phyloP scores from a whole-genome alignment of 1,140 invertebrate genomes.

The Ceratosolen fusciceps region DNA sequence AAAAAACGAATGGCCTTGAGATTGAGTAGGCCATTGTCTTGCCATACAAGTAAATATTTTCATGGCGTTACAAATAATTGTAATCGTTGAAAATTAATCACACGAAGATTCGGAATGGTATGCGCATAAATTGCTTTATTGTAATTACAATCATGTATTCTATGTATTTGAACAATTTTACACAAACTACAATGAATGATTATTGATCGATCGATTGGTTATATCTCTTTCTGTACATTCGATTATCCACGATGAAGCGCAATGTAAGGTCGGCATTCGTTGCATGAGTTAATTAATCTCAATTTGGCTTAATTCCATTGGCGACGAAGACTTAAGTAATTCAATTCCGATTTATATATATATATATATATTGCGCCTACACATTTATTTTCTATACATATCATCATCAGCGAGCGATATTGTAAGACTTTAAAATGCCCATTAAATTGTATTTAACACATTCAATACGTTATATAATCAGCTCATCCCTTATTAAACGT shows the following conservation, averaged over 20 bases:
- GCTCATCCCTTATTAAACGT: not conserved
- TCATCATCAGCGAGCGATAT: slow-evolving; percentile 25
- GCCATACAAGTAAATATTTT: slow-evolving; percentile 43
- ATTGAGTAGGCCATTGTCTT: not conserved
- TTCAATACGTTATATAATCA: slow-evolving; percentile 3
- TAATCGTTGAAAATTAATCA: slow-evolving; percentile 13
- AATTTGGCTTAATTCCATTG: slow-evolving; percentile 14
- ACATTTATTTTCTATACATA: slow-evolving; percentile 37
- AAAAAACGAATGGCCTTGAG: not conserved
- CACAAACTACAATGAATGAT: slow-evolving; percentile 10
- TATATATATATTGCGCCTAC: slow-evolving; percentile 11
- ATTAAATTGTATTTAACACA: not conserved
- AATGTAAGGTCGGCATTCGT: slow-evolving; percentile 15
- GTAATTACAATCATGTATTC: slow-evolving; percentile 2
- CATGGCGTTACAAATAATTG: not conserved
- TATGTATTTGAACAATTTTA: slow-evolving; percentile 26
- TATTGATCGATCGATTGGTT: too few relatives aligned
- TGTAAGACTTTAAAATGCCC: slow-evolving; percentile 2
- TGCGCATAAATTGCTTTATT: slow-evolving; percentile 25
- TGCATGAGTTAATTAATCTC: not conserved
- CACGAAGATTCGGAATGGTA: too few relatives aligned
- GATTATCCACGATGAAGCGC: too few relatives aligned
- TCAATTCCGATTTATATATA: not conserved
- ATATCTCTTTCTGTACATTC: too few relatives aligned
- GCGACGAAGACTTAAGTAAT: not conserved